Evolutionary conservation across 2,113 vertebrate genomes (phyloP).

Genomic region (Indicator maculatus): DNA sequence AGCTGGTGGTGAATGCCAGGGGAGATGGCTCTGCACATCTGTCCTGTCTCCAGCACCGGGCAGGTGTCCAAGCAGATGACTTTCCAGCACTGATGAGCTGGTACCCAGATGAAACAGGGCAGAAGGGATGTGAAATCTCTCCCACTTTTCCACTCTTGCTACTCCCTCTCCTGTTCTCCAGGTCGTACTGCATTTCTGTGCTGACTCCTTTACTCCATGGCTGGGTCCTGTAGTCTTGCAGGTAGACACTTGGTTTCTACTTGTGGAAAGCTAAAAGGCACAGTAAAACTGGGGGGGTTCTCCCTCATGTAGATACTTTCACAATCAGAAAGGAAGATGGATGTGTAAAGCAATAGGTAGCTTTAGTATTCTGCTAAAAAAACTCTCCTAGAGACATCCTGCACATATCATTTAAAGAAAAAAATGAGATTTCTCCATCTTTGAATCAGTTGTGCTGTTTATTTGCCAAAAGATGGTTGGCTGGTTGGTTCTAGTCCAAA

Average conservation of each 20-base stretch:
- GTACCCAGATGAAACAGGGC: not conserved
- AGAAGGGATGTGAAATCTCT: not conserved
- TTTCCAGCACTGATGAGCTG: not conserved
- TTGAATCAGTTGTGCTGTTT: not conserved
- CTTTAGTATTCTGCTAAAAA: not conserved
- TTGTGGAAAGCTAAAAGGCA: not conserved
- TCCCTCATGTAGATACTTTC: not conserved
- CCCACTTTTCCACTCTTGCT: not conserved
- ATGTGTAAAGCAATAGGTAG: not conserved
- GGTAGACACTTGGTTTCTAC: not conserved
- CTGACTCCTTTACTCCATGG: fast-evolving
- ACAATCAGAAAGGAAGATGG: not conserved
- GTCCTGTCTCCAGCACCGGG: not conserved
- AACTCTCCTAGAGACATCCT: not conserved
- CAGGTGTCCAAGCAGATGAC: not conserved
- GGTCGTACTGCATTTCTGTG: not conserved
- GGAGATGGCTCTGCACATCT: not conserved
- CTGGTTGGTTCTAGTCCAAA: not conserved
- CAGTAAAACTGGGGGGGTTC: not conserved
- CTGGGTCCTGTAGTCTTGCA: not conserved
- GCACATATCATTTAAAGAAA: not conserved
- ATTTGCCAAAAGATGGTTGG: not conserved
- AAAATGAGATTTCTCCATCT: not conserved
- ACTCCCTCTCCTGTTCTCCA: not conserved
- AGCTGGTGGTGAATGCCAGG: not conserved